These are phyloP conservation scores for Platycnemis pennipes DNA, from an alignment of 2,888 invertebrate genomes.

Conservation along the genomic window DNA sequence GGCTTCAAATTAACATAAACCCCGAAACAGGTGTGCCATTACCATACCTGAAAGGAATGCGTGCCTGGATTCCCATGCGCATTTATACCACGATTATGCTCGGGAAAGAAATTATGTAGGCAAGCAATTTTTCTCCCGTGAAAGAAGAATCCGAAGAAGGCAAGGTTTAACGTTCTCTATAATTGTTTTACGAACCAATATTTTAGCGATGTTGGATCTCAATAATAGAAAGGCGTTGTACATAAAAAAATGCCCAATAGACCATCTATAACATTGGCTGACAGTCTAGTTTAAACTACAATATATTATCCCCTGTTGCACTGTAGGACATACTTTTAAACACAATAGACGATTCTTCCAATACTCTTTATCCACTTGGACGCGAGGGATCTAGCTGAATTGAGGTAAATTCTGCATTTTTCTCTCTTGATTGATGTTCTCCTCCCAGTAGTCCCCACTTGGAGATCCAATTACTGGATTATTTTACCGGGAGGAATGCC, in stretches of 20 bases:
- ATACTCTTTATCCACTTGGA: too few relatives aligned
- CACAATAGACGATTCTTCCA: too few relatives aligned
- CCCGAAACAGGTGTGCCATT: slow-evolving; percentile 19
- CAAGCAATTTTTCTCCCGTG: background rate
- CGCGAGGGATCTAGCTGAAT: too few relatives aligned
- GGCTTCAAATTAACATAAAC: background rate
- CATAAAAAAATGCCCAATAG: too few relatives aligned
- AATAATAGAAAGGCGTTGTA: background rate
- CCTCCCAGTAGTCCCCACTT: too few relatives aligned
- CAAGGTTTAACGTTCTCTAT: background rate
- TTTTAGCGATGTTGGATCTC: background rate
- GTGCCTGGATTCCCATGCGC: background rate
- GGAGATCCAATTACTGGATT: too few relatives aligned
- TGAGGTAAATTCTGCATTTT: too few relatives aligned
- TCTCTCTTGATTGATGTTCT: too few relatives aligned
- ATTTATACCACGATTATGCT: background rate
- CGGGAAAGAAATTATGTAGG: background rate
- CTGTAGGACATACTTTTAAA: background rate
- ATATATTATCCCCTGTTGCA: too few relatives aligned
- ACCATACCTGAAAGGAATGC: background rate
- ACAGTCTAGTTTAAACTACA: too few relatives aligned
- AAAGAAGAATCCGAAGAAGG: background rate
- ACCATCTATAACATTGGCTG: too few relatives aligned
- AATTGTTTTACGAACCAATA: background rate
- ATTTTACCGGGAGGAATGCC: too few relatives aligned